These are phyloP conservation scores for Leucopsar rothschildi DNA, from an alignment of 2,113 vertebrate genomes.

Conservation along the genomic window DNA sequence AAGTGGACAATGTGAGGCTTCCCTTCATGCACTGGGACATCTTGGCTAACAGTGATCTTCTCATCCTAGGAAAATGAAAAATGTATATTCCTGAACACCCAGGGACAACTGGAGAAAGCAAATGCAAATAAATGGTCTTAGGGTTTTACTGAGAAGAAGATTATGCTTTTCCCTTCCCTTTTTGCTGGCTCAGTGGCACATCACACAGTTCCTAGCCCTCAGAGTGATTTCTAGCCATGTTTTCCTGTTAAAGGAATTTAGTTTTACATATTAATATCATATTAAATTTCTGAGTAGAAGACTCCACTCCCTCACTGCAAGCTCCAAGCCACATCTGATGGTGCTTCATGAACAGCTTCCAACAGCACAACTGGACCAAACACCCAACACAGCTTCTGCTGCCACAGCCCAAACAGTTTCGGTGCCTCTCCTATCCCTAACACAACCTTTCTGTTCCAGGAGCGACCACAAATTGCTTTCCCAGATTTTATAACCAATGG, in stretches of 20 bases:
- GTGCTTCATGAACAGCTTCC: neutral
- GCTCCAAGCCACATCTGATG: neutral
- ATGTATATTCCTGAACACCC: neutral
- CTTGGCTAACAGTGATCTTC: constrained; percentile 91
- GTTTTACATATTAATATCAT: neutral
- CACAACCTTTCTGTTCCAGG: neutral
- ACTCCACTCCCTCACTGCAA: neutral
- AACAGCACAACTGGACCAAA: neutral
- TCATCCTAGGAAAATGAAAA: constrained; percentile 76
- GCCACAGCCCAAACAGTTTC: neutral
- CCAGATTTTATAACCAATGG: neutral
- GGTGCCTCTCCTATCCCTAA: neutral
- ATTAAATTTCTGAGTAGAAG: neutral
- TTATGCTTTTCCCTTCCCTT: neutral
- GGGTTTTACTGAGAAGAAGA: neutral
- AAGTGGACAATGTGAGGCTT: constrained; percentile 86
- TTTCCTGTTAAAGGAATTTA: neutral
- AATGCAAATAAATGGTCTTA: neutral
- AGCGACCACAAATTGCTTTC: neutral
- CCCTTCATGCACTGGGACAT: constrained; percentile 80
- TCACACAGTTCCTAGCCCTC: neutral
- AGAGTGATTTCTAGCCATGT: neutral
- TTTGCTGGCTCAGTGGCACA: neutral
- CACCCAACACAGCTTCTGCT: neutral
- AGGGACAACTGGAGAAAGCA: neutral